Percentiles rank a stretch among this genome's conserved stretches.
phyloP scores from a whole-genome alignment of 1,140 invertebrate species.

The Pseudomyrmex pallidus region DNA sequence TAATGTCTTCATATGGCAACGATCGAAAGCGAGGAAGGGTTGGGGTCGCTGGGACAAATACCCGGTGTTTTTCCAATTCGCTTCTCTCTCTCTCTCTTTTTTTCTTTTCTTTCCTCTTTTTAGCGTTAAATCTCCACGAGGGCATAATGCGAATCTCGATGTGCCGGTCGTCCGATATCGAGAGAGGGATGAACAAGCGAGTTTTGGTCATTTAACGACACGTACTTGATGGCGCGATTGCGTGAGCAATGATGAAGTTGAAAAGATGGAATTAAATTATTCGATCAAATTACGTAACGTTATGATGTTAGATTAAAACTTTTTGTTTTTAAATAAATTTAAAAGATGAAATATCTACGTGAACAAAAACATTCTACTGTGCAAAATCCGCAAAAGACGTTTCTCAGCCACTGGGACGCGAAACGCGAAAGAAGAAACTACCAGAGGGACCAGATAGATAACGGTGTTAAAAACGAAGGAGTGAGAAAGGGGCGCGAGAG shows the following conservation, averaged over 20 bases:
- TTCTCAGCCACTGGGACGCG: not conserved
- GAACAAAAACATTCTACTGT: not conserved
- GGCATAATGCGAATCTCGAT: conserved; percentile 48
- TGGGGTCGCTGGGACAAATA: conserved; percentile 56
- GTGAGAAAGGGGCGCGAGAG: conserved; percentile 34
- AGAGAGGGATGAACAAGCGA: conserved; percentile 52
- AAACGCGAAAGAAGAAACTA: not conserved
- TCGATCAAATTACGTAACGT: no score
- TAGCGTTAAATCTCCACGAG: conserved; percentile 26
- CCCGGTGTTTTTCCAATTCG: not conserved
- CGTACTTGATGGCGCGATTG: conserved; percentile 41
- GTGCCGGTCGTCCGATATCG: conserved; percentile 25
- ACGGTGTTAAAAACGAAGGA: conserved; percentile 59
- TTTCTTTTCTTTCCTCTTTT: not conserved
- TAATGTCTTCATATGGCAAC: conserved; percentile 80
- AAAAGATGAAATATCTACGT: not conserved
- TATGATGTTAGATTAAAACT: no score
- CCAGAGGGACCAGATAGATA: conserved; percentile 44
- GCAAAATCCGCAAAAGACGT: conserved; percentile 9
- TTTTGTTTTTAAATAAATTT: no score
- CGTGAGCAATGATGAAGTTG: not conserved
- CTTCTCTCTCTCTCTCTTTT: conserved; percentile 5
- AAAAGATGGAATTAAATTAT: no score
- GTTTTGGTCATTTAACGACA: conserved; percentile 38
- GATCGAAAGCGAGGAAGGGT: conserved; percentile 73